Conservation (phyloP, 2,797 vertebrate genomes). For the Pterois miles region DNA sequence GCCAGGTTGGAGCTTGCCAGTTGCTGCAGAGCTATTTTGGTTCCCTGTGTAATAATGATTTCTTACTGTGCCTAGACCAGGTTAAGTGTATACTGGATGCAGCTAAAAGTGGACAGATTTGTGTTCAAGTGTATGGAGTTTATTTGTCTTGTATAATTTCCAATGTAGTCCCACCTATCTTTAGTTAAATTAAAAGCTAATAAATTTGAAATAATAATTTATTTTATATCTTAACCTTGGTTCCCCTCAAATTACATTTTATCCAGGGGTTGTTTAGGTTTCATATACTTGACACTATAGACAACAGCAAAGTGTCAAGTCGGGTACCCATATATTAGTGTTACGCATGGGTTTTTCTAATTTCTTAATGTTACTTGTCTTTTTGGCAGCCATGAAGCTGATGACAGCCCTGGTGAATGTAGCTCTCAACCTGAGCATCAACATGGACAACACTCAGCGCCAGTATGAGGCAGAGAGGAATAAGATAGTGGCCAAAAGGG, state of each 20-base stretch:
- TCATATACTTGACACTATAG: not conserved
- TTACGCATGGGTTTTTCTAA: not conserved
- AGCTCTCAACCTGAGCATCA: slow-evolving; percentile 98
- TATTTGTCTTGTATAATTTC: not conserved
- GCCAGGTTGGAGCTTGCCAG: not conserved
- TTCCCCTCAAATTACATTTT: not conserved
- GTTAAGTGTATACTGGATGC: not conserved
- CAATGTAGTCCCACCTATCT: not conserved
- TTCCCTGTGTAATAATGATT: not conserved
- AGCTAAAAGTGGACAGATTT: not conserved
- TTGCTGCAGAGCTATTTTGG: not conserved
- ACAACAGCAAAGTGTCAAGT: not conserved
- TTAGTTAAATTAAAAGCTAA: not conserved
- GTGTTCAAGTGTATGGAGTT: not conserved
- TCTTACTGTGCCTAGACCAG: not conserved
- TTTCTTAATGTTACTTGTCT: slow-evolving; percentile 11
- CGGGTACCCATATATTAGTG: not conserved
- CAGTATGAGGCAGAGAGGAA: slow-evolving; percentile 98
- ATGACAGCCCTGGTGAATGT: slow-evolving; percentile 99
- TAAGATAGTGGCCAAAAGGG: slow-evolving; percentile 97
- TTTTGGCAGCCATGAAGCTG: slow-evolving; percentile 94
- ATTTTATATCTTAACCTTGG: not conserved
- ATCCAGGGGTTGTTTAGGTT: not conserved
- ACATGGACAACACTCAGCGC: slow-evolving; percentile 99
- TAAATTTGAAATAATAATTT: no score